phyloP scores from a whole-genome alignment of 35 echinoderm and acorn worm species.

The Chiridota heheva region DNA sequence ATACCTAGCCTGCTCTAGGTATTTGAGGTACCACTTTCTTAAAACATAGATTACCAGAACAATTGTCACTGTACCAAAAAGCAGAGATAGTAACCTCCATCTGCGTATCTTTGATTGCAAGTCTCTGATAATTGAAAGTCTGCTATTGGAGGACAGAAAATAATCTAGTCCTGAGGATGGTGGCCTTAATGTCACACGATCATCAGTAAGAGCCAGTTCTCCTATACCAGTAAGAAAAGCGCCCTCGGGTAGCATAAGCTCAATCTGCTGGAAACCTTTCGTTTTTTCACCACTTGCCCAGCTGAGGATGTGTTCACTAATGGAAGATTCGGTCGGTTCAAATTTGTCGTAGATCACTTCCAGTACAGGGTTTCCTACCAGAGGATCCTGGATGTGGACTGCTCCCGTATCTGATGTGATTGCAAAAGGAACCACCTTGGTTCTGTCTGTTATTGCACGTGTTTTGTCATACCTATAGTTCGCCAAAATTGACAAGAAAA shows the following conservation, averaged over 20 bases:
- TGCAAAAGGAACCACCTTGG: conserved; percentile 76
- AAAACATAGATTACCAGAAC: conserved; percentile 45
- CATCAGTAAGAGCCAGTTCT: conserved; percentile 59
- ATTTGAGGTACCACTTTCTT: conserved; percentile 67
- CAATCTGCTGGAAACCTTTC: conserved; percentile 90
- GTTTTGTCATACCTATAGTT: conserved; percentile 92
- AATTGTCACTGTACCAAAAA: conserved; percentile 72
- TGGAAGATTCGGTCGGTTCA: conserved; percentile 62
- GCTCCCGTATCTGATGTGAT: conserved; percentile 31
- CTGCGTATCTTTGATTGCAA: conserved; percentile 61
- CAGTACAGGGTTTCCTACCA: conserved; percentile 63
- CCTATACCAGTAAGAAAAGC: conserved; percentile 81
- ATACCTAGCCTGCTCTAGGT: conserved; percentile 44
- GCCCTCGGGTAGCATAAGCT: conserved; percentile 84
- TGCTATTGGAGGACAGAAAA: conserved; percentile 53
- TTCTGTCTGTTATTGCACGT: conserved; percentile 67
- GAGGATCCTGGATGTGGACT: conserved; percentile 73
- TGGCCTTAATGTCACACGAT: conserved; percentile 58
- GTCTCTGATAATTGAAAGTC: conserved; percentile 57
- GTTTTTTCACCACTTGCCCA: conserved; percentile 99
- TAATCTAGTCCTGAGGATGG: conserved; percentile 60
- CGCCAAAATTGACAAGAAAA: conserved; percentile 10
- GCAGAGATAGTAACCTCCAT: conserved; percentile 55
- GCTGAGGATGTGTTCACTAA: conserved; percentile 80
- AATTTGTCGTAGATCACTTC: conserved; percentile 88